Conservation (phyloP, 2,797 vertebrate genomes). For the Mallotus villosus region DNA sequence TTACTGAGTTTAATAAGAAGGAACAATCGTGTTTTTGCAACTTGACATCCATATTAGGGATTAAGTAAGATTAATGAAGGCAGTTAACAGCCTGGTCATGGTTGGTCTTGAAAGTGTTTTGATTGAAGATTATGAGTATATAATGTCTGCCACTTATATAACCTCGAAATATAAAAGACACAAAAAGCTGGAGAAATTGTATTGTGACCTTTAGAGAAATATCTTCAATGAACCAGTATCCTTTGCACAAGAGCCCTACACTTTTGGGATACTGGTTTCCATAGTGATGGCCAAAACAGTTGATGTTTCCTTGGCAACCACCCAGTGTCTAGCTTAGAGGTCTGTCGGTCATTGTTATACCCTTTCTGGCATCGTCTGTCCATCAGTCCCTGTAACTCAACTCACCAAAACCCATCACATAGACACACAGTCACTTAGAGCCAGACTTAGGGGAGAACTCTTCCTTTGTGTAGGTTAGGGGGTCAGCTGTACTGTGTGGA, state of each 20-base stretch:
- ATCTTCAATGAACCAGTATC: slow-evolving; percentile 25
- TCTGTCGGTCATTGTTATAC: slow-evolving; percentile 41
- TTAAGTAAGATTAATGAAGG: not conserved
- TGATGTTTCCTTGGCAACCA: slow-evolving; percentile 66
- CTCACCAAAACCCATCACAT: slow-evolving; percentile 6
- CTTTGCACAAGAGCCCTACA: slow-evolving; percentile 31
- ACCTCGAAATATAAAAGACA: slow-evolving; percentile 1
- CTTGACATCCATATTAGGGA: slow-evolving; percentile 1
- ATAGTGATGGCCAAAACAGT: slow-evolving; percentile 58
- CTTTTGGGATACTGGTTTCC: slow-evolving; percentile 59
- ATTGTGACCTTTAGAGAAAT: not conserved
- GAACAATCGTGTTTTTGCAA: not conserved
- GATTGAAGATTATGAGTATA: slow-evolving; percentile 15
- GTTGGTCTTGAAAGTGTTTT: not conserved
- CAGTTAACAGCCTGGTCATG: not conserved
- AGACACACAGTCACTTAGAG: not conserved
- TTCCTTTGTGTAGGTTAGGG: not conserved
- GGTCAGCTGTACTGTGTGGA: not conserved
- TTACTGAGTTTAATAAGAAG: not conserved
- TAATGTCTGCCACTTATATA: not conserved
- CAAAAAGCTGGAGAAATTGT: not conserved
- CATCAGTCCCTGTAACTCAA: slow-evolving; percentile 6
- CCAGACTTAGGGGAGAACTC: slow-evolving; percentile 6
- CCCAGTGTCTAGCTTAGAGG: slow-evolving; percentile 21
- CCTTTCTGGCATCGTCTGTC: slow-evolving; percentile 18